Percentiles rank a stretch among this genome's conserved stretches.
phyloP scores from a whole-genome alignment of 1,140 invertebrate genomes.

The Bombus confusus region DNA sequence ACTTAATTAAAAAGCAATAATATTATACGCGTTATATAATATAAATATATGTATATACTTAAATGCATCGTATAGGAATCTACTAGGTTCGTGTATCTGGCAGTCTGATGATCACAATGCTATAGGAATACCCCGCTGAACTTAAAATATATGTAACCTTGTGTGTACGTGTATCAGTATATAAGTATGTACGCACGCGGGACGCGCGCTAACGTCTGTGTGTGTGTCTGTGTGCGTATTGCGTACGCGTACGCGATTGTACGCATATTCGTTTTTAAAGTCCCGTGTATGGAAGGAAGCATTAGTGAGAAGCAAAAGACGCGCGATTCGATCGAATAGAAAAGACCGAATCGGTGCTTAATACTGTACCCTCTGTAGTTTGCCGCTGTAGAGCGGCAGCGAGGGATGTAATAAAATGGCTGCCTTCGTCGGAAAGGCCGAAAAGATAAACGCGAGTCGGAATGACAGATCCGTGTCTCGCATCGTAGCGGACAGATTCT shows the following conservation, averaged over 20 bases:
- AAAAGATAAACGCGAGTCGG: constrained; percentile 21
- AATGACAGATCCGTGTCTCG: background rate
- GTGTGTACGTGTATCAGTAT: background rate
- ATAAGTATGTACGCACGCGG: background rate
- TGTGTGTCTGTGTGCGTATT: background rate
- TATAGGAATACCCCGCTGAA: constrained; percentile 67
- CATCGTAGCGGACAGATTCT: background rate
- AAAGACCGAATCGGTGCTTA: constrained; percentile 51
- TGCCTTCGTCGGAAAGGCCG: constrained; percentile 55
- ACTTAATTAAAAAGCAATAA: constrained; percentile 68
- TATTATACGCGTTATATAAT: constrained; percentile 64
- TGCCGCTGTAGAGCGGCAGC: constrained; percentile 17
- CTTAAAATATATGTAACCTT: constrained; percentile 30
- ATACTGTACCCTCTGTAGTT: constrained; percentile 55
- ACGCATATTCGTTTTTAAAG: constrained; percentile 5
- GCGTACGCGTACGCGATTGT: background rate
- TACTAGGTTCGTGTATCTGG: constrained; percentile 71
- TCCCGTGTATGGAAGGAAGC: constrained; percentile 47
- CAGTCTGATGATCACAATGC: constrained; percentile 75
- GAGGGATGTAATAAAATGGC: constrained; percentile 65
- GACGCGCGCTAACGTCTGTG: background rate
- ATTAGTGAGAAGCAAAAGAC: constrained; percentile 57
- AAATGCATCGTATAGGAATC: constrained; percentile 78
- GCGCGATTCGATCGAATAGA: constrained; percentile 30
- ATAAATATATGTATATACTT: constrained; percentile 74